A percentile compares a stretch with the other conserved stretches of the same genome.
Evolutionary conservation across 2,888 invertebrate species (phyloP).

Genomic region (Acronicta psi): DNA sequence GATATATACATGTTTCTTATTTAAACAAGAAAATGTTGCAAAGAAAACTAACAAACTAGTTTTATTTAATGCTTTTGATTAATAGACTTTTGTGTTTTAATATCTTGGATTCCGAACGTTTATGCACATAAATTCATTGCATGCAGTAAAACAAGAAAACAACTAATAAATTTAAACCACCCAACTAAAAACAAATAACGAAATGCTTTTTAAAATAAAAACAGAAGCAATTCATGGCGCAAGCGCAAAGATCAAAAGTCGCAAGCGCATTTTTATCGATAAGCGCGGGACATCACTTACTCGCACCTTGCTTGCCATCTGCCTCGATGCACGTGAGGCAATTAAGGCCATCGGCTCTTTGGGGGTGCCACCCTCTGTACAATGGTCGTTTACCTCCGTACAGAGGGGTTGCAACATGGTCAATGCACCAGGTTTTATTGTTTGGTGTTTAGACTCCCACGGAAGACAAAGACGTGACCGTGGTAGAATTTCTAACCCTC

Average conservation of each 20-base stretch:
- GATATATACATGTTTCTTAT: too few relatives aligned
- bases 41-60: too few relatives aligned
- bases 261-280: constrained; percentile 74
- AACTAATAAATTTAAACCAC: constrained; percentile 26
- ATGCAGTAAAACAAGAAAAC: constrained; percentile 26
- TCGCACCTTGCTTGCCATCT: constrained; percentile 88
- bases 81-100: too few relatives aligned
- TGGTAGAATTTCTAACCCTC: constrained; percentile 19
- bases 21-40: too few relatives aligned
- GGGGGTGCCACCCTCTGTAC: constrained; percentile 86
- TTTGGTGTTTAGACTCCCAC: constrained; percentile 63
- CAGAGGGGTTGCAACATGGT: constrained; percentile 78
- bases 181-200: constrained; percentile 36
- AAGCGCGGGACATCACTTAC: constrained; percentile 78
- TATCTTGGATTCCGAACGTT: neutral
- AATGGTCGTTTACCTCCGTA: constrained; percentile 84
- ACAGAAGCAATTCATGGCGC: constrained; percentile 22
- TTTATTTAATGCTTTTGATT: too few relatives aligned
- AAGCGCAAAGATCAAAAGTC: constrained; percentile 51
- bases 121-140: constrained; percentile 7
- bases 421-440: constrained; percentile 73
- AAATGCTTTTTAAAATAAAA: constrained; percentile 33
- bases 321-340: constrained; percentile 85
- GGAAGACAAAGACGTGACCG: constrained; percentile 57
- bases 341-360: constrained; percentile 76